Percentiles rank a stretch among this genome's conserved stretches.
Conservation (phyloP, 2,113 vertebrate species). For the Tragelaphus buxtoni region DNA sequence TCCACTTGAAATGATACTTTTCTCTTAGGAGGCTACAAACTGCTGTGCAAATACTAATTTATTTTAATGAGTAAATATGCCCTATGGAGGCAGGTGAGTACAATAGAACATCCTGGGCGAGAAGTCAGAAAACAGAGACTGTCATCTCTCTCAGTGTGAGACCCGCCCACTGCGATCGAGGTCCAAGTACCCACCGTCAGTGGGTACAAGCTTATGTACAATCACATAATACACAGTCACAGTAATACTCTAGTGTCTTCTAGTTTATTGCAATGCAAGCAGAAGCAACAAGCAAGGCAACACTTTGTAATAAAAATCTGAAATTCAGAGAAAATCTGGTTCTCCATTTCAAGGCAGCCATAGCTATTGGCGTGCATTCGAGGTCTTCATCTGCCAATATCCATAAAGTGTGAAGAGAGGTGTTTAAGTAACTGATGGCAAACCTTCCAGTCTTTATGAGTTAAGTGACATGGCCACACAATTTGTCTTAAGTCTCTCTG, state of each 20-base stretch:
- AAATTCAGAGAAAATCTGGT: neutral
- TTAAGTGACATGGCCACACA: neutral
- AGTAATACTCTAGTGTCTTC: rapidly evolving
- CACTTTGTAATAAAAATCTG: neutral
- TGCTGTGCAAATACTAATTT: neutral
- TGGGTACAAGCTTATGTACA: neutral
- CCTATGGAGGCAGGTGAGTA: neutral
- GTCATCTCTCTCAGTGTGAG: neutral
- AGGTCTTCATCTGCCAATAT: neutral
- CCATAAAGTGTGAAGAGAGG: neutral
- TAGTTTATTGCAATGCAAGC: neutral
- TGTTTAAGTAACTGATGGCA: neutral
- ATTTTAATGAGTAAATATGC: neutral
- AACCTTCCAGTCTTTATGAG: neutral
- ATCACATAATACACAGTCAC: neutral
- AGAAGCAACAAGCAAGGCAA: neutral
- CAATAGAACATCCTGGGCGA: neutral
- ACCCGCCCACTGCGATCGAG: neutral
- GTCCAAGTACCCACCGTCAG: neutral
- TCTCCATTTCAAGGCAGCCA: neutral
- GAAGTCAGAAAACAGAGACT: neutral
- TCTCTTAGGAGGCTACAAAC: neutral
- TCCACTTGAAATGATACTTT: neutral
- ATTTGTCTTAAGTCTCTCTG: neutral
- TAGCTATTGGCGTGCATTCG: neutral